Base-by-base conservation (phyloP, 2,888 invertebrate species). In the Trissoscelio sp. region DNA sequence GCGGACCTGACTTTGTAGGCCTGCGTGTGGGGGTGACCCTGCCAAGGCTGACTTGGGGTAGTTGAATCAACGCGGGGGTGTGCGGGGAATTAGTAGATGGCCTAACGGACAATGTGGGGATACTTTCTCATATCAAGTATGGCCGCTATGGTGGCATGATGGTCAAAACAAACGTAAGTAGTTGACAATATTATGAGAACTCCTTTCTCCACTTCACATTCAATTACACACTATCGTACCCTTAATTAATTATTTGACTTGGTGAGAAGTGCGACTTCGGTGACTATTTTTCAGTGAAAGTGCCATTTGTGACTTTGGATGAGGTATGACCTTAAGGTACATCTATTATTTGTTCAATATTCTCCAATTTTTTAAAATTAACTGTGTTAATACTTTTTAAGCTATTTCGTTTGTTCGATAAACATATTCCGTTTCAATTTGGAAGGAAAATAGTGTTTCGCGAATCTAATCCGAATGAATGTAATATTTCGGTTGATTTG, bases 111-210 rank as follows among this genome's bases (percentile, higher is more conserved):
- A 90, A 90, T 89, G 90, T 89, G 88, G 90, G 90, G 89, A 91
- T 90, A 91, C 90, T 90, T 91, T 91, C 91, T 91, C 91, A 91
- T 91, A 91, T 91, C 91, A 89, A 91, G 91, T 90, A 91, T 91
- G 91, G 91, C 91, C 91, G 91, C 91, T 91, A 90, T 90, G 89
- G 90, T 91, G 90, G 90, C 89, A 89, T 88, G 91, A 91, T 90
- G 91, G 91, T 89, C 90, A 90, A 91, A 91, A 90, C 89, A 90
- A 88, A 89, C 88, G 91, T 91, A 91, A 91, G 91, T 91, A 90
- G 66, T 72, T 72, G 51, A 51, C 51, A 58, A 20, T 37, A 62
- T 53, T 53, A 60, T 18, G 24, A 46, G 20, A 44, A 34, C 28
- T 22, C 0, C 24, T 34, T 22, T 57, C 37, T 57, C 11, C 2